These are phyloP conservation scores for Motacilla tschutschensis DNA, from an alignment of 2,113 vertebrate species.

Conservation along the genomic window DNA sequence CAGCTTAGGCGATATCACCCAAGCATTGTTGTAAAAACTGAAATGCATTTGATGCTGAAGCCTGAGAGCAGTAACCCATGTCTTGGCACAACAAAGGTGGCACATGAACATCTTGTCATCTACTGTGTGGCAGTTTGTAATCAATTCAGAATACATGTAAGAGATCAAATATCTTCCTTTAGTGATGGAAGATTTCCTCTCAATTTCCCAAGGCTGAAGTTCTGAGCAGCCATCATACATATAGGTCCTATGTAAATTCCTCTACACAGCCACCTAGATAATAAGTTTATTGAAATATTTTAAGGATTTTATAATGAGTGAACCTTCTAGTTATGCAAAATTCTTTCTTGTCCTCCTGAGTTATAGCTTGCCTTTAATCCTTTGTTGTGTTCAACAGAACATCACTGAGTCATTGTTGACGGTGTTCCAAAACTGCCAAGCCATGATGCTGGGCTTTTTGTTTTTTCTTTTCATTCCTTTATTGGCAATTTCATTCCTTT, in stretches of 20 bases:
- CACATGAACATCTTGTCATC: neutral
- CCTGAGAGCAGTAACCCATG: neutral
- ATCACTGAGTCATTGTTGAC: neutral
- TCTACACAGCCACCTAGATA: neutral
- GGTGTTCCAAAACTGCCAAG: neutral
- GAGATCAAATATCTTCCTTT: neutral
- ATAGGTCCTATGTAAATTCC: neutral
- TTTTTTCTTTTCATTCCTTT: neutral
- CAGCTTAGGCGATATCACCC: neutral
- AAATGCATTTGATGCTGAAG: neutral
- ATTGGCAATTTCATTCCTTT: neutral
- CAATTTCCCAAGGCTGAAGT: neutral
- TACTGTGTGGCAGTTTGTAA: neutral
- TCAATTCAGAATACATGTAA: neutral
- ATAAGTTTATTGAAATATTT: neutral
- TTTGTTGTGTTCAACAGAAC: neutral
- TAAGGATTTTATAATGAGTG: neutral
- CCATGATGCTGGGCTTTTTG: neutral
- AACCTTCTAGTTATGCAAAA: neutral
- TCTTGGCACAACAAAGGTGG: neutral
- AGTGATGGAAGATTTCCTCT: neutral
- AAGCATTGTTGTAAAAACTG: neutral
- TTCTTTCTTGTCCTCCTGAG: neutral
- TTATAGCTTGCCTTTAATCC: neutral
- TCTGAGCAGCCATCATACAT: neutral